Evolutionary conservation across 2,113 vertebrate genomes (phyloP).

Genomic region (Platycercus adscitus): DNA sequence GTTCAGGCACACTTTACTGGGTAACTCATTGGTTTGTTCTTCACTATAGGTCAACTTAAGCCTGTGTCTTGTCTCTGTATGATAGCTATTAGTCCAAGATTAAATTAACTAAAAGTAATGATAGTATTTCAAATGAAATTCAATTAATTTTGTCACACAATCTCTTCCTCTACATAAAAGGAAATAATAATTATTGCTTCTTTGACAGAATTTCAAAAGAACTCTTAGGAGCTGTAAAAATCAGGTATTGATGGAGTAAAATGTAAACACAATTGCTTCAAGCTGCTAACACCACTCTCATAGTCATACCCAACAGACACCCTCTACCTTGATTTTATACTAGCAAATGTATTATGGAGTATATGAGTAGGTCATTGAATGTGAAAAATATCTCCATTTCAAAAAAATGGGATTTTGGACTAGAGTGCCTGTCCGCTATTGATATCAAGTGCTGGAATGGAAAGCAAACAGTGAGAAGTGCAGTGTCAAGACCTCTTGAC

Average conservation of each 20-base stretch:
- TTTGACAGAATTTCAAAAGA: not conserved
- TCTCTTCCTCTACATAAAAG: not conserved
- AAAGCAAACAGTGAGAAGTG: conserved; percentile 61
- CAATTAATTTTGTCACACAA: not conserved
- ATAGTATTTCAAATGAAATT: not conserved
- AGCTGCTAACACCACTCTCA: not conserved
- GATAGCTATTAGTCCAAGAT: not conserved
- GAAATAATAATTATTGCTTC: not conserved
- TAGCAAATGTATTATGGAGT: not conserved
- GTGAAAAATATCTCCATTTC: conserved; percentile 5
- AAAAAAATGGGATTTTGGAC: conserved; percentile 20
- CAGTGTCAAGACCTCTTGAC: not conserved
- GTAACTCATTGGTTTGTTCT: not conserved
- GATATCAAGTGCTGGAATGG: conserved; percentile 46
- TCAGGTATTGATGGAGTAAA: not conserved
- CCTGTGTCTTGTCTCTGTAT: not conserved
- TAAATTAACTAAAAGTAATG: not conserved
- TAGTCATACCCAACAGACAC: not conserved
- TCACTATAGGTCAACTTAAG: not conserved
- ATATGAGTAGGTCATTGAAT: conserved; percentile 14
- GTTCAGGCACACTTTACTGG: not conserved
- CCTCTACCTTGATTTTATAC: conserved; percentile 37
- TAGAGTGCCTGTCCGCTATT: conserved; percentile 35
- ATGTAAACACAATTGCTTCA: not conserved
- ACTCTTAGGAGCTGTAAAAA: not conserved